Conservation (phyloP, 2,113 vertebrate species). For the Apodemus sylvaticus region DNA sequence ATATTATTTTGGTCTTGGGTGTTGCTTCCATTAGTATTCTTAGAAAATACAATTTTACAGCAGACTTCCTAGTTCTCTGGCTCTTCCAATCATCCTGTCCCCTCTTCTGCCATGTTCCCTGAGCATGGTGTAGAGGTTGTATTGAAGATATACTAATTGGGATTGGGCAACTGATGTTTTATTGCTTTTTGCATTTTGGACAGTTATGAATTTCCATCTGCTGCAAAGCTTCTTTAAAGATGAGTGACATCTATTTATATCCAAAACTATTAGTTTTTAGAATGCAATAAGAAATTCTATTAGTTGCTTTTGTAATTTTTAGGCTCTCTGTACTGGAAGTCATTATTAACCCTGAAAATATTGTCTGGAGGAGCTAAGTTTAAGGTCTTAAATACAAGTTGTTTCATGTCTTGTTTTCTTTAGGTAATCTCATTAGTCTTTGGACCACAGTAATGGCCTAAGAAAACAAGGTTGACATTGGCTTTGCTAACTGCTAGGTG, state of each 20-base stretch:
- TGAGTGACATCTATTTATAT: neutral
- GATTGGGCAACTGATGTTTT: neutral
- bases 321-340: neutral
- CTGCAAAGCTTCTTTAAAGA: neutral
- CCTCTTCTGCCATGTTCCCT: neutral
- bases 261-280: neutral
- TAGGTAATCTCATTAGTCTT: neutral
- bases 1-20: neutral
- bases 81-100: neutral
- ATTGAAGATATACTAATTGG: neutral
- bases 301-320: neutral
- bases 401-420: neutral
- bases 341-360: constrained; percentile 30
- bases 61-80: neutral
- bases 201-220: neutral
- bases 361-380: neutral
- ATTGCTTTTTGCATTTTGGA: neutral
- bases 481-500: neutral
- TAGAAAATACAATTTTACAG: neutral
- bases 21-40: neutral
- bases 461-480: neutral
- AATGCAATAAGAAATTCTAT: neutral
- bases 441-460: neutral
- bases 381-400: neutral
- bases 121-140: neutral